Evolutionary conservation across 2,797 vertebrate species (phyloP), one percentile per base, ranked within the genome.

Genomic region (Chiroxiphia lanceolata): DNA sequence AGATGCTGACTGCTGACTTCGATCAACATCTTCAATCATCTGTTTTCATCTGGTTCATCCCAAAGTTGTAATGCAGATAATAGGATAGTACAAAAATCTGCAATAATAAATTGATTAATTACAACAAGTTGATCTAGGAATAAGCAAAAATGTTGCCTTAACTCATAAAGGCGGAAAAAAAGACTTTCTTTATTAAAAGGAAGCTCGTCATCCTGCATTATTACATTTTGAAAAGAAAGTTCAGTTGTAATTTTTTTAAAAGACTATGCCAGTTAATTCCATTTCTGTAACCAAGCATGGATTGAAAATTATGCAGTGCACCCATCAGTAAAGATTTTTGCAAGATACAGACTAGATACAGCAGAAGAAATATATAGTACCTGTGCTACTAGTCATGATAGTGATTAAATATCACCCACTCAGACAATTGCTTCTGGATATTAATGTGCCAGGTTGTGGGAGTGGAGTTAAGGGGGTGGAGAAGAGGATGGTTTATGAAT

Each of bases 351-450:
- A 51, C 48, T 59, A 96, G 87, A 90, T 16, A 31, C 1, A 60
- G 36, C 16, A 79, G 83, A 81, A 94, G 59, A 96, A 94, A 93
- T n/a, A n/a, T n/a, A n/a, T n/a, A n/a, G n/a, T n/a, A n/a, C 93
- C 63, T 64, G 53, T 93, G 83, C 96, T 98, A 89, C 78, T 87
- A 94, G 61, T 96, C 94, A 96, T 94, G 82, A 71, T 7, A 94
- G 87, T 75, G 93, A 93, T 95, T 97, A 96, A 97, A 96, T 97
- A 78, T 95, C 92, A 91, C n/a, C 89, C 95, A 94, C 94, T 97
- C 97, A 94, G 63, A 94, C 96, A 97, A 94, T 88, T 95, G 78
- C 87, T 94, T 87, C 91, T 96, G 93, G 76, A 75, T 70, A 85
- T 78, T 91, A 89, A 47, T 93, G 68, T 80, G 51, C 59, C 7